Conservation (phyloP, 2,113 vertebrate genomes). For the Dicrurus megarhynchus region DNA sequence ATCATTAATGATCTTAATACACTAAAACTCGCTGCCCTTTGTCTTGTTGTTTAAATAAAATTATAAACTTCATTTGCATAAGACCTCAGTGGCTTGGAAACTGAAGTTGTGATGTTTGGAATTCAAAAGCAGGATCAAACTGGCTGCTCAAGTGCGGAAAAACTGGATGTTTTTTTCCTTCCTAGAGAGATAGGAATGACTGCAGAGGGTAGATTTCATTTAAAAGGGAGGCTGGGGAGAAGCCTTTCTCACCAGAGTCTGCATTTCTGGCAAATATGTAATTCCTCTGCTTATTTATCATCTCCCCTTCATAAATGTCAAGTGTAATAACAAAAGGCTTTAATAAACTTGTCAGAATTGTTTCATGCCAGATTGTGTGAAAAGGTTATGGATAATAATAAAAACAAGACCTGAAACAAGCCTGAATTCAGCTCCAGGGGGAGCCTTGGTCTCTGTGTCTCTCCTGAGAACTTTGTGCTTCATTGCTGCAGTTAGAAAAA, state of each 20-base stretch:
- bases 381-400: constrained; percentile 60
- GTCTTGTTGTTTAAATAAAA: not conserved
- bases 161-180: not conserved
- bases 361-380: constrained; percentile 44
- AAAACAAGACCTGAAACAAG: constrained; percentile 8
- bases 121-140: not conserved
- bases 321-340: constrained; percentile 59
- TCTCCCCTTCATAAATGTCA: constrained; percentile 61
- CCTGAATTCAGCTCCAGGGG: not conserved
- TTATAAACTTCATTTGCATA: accelerated
- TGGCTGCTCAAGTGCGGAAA: not conserved
- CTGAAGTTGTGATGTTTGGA: not conserved
- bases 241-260: not conserved
- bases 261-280: constrained; percentile 16
- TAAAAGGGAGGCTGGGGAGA: not conserved
- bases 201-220: constrained; percentile 21
- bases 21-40: not conserved
- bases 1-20: not conserved
- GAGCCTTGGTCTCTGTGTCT: not conserved
- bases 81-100: not conserved
- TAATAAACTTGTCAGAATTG: constrained; percentile 66
- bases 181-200: not conserved
- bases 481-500: not conserved
- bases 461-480: not conserved
- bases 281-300: constrained; percentile 51